Evolutionary conservation across 2,888 invertebrate species (phyloP), one percentile per base, ranked within the genome.

Genomic region (Pegoplata infirma): DNA sequence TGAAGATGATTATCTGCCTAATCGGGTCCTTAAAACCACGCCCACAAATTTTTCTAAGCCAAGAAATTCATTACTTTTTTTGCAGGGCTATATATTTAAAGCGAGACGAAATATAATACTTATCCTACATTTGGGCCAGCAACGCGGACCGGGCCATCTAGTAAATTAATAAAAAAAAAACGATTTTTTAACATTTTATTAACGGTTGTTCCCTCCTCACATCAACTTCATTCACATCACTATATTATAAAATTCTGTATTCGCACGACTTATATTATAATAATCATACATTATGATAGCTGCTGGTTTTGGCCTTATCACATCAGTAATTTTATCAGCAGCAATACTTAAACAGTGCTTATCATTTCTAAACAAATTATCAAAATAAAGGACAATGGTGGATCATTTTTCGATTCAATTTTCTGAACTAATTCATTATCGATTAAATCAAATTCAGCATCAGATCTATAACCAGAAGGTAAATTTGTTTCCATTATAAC

Each of bases 221-320:
- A n/a, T n/a, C n/a, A 25, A 25, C 14, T 3, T 25, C 49, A 21
- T n/a, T n/a, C 5, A 21, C 21, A 6, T 10, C 8, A 1, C 44
- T 58, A 66, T 19, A 66, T 40, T 80, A 68, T 88, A 86, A 81
- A 84, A 88, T 21, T 83, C 83, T 28, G 86, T 85, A 28, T 86
- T 87, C 8, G 82, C 81, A n/a, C 85, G 84, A 49, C 82, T 94
- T 80, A 94, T 95, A 88, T 98, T 97, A 84, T 97, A 98, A 84
- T 98, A 96, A 88, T 98, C 98, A 82, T 94, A 94, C 53, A 98
- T 92, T 47, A 94, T 92, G 80, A 97, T 96, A 82, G 95, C 93
- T 23, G 95, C 96, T 10, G 97, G 95, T 76, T 95, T 95, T 84
- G 97, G 96, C 58, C 94, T 92, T 3, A 96, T 96, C 10, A 97